phyloP scores from a whole-genome alignment of 2,113 vertebrate genomes.

The Gymnocephalus cernua region DNA sequence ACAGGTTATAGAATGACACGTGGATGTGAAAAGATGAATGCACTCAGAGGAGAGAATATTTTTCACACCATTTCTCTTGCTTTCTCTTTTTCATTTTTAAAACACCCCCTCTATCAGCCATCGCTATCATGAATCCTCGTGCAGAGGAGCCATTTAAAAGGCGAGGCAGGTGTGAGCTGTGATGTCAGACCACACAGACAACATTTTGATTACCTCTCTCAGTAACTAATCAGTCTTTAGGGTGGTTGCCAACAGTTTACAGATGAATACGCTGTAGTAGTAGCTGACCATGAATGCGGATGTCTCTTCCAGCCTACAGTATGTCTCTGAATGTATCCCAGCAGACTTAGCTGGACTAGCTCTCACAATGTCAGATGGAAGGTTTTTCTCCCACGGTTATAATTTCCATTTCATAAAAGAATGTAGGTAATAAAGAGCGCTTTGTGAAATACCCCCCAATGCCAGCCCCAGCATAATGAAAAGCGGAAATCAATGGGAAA shows the following conservation, averaged over 20 bases:
- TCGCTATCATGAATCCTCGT: not conserved
- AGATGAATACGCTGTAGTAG: conserved; percentile 32
- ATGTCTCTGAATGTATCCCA: conserved; percentile 19
- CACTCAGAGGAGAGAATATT: conserved; percentile 7
- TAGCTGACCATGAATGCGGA: conserved; percentile 10
- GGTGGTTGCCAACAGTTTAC: conserved; percentile 21
- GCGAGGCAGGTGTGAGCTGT: conserved; percentile 1
- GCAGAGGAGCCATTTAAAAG: conserved; percentile 30
- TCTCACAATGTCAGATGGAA: conserved; percentile 15
- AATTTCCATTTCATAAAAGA: conserved; percentile 71
- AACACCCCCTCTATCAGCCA: conserved; percentile 8
- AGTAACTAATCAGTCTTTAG: conserved; percentile 4
- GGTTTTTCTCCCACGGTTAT: conserved; percentile 60
- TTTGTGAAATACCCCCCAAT: conserved; percentile 58
- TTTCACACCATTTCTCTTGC: conserved; percentile 25
- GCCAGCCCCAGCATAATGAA: conserved; percentile 61
- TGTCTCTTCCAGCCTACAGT: not conserved
- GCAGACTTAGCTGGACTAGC: conserved; percentile 3
- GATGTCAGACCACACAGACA: not conserved
- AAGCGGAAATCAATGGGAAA: conserved; percentile 66
- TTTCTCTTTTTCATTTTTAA: conserved; percentile 21
- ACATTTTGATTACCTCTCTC: conserved; percentile 13
- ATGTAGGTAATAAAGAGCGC: conserved; percentile 39
- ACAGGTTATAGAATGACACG: not conserved
- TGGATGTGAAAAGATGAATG: conserved; percentile 27